A percentile compares a stretch with the other conserved stretches of the same genome.
phyloP scores from a whole-genome alignment of 2,888 invertebrate species.

The Hipparchia semele region DNA sequence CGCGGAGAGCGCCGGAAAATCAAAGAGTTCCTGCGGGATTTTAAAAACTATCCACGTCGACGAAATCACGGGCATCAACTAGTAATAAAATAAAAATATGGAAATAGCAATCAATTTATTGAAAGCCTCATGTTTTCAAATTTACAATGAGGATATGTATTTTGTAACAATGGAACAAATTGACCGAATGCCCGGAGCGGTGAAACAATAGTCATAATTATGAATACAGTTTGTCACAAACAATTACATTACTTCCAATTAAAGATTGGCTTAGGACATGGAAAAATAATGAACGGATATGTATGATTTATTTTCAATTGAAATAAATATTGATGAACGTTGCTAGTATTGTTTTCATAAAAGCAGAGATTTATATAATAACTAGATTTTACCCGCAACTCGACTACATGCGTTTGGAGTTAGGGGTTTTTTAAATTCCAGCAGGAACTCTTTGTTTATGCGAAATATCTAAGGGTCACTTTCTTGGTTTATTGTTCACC shows the following conservation, averaged over 20 bases:
- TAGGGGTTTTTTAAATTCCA: too few relatives aligned
- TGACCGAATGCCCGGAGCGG: constrained; percentile 59
- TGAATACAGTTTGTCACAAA: constrained; percentile 67
- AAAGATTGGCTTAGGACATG: constrained; percentile 44
- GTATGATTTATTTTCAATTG: neutral
- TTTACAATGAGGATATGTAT: constrained; percentile 64
- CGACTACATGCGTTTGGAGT: too few relatives aligned
- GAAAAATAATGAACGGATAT: constrained; percentile 24
- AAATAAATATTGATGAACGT: neutral
- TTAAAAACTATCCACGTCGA: too few relatives aligned
- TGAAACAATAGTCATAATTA: constrained; percentile 75
- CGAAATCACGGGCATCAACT: too few relatives aligned
- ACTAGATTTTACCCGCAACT: too few relatives aligned
- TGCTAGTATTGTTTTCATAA: neutral
- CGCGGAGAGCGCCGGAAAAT: too few relatives aligned
- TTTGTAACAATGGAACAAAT: constrained; percentile 78
- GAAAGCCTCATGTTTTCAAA: constrained; percentile 47
- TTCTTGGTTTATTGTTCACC: too few relatives aligned
- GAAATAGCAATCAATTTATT: constrained; percentile 45
- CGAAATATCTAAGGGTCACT: too few relatives aligned
- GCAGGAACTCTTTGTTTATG: too few relatives aligned
- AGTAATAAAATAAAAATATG: constrained; percentile 33
- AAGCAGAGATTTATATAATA: neutral
- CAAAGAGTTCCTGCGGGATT: too few relatives aligned
- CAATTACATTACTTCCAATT: constrained; percentile 65